A percentile compares a stretch with the other conserved stretches of the same genome.
phyloP scores from a whole-genome alignment of 2,888 invertebrate species.

The Morinoia aosen region DNA sequence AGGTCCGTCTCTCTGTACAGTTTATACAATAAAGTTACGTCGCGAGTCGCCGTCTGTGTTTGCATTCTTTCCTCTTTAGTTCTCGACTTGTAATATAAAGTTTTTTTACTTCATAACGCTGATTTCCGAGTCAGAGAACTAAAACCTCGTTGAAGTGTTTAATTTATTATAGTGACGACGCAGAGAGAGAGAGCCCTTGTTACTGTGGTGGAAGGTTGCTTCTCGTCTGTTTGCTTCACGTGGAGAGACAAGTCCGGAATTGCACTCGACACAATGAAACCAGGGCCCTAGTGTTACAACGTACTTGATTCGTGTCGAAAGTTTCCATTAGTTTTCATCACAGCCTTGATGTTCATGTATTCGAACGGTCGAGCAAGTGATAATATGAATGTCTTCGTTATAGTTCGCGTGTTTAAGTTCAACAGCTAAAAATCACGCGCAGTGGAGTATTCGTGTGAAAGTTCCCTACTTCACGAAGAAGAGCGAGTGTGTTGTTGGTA shows the following conservation, averaged over 20 bases:
- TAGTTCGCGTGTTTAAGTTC: background rate
- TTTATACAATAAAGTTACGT: slow-evolving; percentile 15
- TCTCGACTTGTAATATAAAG: background rate
- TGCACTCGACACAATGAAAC: background rate
- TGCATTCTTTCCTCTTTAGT: background rate
- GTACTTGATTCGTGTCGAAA: background rate
- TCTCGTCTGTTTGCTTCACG: background rate
- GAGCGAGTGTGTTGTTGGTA: background rate
- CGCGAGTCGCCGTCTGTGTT: background rate
- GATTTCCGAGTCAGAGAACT: background rate
- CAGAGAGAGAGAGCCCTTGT: background rate
- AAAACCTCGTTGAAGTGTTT: background rate
- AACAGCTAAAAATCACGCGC: too few relatives aligned
- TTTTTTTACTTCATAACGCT: background rate
- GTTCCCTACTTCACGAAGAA: background rate
- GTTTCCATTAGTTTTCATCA: background rate
- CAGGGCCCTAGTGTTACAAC: background rate
- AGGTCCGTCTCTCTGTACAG: slow-evolving; percentile 20
- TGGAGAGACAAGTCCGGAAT: background rate
- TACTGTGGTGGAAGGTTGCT: background rate
- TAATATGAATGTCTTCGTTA: background rate
- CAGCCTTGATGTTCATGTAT: background rate
- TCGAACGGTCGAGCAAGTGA: background rate
- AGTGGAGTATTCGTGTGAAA: background rate
- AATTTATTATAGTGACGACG: background rate